phyloP scores from a whole-genome alignment of 2,888 invertebrate genomes.

The Fissipunctia ypsillon region DNA sequence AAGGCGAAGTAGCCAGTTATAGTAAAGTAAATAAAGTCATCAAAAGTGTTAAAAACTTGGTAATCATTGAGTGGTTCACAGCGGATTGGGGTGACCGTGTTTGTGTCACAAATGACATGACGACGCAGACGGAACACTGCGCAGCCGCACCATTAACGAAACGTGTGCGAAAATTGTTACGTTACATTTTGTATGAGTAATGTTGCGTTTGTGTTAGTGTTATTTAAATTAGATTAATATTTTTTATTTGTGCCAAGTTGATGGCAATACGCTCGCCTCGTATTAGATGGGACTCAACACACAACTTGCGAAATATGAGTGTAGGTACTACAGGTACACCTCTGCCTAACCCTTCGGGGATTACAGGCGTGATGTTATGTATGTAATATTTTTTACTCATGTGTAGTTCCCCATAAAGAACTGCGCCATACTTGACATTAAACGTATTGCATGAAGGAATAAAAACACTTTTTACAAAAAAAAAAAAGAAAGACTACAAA shows the following conservation, averaged over 20 bases:
- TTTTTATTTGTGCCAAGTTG: no score
- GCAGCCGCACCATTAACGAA: constrained; percentile 54
- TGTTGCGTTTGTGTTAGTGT: background rate
- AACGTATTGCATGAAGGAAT: no score
- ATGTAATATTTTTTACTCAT: background rate
- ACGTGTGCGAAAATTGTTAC: constrained; percentile 34
- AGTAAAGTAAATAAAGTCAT: constrained; percentile 9
- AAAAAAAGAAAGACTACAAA: no score
- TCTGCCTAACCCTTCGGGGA: no score
- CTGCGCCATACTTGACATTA: background rate
- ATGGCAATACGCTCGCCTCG: no score
- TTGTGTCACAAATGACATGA: constrained; percentile 42
- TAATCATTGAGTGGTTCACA: constrained; percentile 41
- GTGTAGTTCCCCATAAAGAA: background rate
- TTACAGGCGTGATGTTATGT: no score
- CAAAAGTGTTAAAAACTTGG: constrained; percentile 16
- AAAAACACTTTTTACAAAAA: no score
- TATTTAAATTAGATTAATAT: background rate
- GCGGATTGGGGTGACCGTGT: constrained; percentile 64
- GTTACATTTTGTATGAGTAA: background rate
- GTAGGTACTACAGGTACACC: no score
- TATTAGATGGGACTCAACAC: no score
- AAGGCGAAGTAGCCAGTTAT: constrained; percentile 4
- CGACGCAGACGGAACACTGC: constrained; percentile 49
- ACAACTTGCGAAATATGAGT: no score